Conservation (phyloP, 2,113 vertebrate genomes). For the Thryonomys swinderianus region DNA sequence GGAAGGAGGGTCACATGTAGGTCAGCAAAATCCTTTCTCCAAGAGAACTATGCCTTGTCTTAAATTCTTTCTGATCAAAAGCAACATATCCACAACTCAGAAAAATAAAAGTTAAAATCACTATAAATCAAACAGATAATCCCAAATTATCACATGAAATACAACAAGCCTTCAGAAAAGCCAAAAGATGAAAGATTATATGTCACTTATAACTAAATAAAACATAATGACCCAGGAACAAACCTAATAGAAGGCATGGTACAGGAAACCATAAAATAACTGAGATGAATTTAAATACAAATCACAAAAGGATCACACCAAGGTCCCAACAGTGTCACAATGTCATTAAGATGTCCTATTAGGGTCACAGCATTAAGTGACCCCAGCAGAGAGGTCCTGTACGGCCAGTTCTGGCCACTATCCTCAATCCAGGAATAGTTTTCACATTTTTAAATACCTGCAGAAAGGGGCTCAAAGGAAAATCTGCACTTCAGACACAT, state of each 20-base stretch:
- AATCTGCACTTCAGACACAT: background rate
- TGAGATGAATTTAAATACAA: no score
- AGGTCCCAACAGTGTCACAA: background rate
- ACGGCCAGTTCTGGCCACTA: background rate
- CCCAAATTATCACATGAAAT: rapidly evolving
- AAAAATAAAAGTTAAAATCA: background rate
- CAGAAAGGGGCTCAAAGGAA: background rate
- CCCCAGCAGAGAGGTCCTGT: background rate
- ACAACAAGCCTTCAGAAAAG: background rate
- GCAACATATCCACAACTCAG: background rate
- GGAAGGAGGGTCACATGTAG: background rate
- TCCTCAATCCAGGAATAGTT: background rate
- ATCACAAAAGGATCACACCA: background rate
- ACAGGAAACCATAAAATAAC: background rate
- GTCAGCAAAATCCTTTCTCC: background rate
- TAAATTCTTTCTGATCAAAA: background rate
- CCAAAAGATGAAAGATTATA: background rate
- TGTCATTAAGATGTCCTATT: background rate
- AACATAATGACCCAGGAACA: background rate
- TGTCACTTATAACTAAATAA: background rate
- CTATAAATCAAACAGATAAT: background rate
- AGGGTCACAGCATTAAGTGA: no score
- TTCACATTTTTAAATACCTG: background rate
- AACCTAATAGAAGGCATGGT: background rate
- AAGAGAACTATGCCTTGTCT: rapidly evolving